A percentile compares a stretch with the other conserved stretches of the same genome.
Conservation (phyloP, 2,113 vertebrate species). For the Silurus asotus region DNA sequence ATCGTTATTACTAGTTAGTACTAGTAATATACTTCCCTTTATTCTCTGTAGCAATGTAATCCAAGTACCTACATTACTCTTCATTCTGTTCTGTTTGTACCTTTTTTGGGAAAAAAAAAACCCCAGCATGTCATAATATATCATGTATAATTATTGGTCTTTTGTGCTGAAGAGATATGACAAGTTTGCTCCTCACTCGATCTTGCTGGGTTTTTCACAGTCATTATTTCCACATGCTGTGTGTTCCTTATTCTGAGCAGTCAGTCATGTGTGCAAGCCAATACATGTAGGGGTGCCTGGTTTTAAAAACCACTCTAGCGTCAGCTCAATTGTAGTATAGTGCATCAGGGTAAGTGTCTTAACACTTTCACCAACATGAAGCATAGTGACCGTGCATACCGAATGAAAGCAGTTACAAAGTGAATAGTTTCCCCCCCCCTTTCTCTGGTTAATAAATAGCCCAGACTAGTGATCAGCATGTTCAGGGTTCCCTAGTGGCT, state of each 20-base stretch:
- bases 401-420: neutral
- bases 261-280: neutral
- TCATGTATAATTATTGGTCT: no score
- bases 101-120: no score
- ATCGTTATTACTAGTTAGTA: no score
- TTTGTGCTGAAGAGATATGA: neutral
- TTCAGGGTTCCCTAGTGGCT: neutral
- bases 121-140: no score
- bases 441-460: neutral
- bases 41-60: no score
- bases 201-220: neutral
- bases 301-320: neutral
- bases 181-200: neutral
- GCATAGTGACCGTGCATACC: neutral
- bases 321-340: neutral
- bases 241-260: neutral
- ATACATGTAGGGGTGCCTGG: neutral
- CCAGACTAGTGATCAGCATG: neutral
- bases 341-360: neutral
- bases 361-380: no score
- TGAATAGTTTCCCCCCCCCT: neutral
- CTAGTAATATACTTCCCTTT: no score
- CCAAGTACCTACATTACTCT: no score
- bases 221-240: neutral
- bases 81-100: no score